A percentile compares a stretch with the other conserved stretches of the same genome.
Evolutionary conservation across 2,888 invertebrate genomes (phyloP).

Genomic region (Mamestra brassicae): DNA sequence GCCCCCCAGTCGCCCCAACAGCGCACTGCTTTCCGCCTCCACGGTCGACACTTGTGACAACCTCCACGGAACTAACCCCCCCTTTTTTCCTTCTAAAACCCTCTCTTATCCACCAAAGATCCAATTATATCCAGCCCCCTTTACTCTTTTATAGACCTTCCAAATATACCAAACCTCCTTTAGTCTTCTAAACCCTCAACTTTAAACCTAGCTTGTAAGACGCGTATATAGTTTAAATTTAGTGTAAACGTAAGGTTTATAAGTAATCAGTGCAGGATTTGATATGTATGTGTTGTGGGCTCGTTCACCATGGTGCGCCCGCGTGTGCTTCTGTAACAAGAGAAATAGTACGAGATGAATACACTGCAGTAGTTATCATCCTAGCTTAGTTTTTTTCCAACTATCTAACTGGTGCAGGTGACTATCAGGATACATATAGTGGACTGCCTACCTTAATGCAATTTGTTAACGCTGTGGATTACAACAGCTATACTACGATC

Average conservation of each 20-base stretch:
- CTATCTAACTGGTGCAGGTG: background rate
- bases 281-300: slow-evolving; percentile 85
- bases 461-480: too few relatives aligned
- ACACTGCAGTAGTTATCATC: background rate
- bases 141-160: background rate
- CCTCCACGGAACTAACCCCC: slow-evolving; percentile 54
- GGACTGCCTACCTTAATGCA: too few relatives aligned
- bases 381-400: background rate
- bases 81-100: slow-evolving; percentile 17
- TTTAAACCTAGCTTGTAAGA: slow-evolving; percentile 35
- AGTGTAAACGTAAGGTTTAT: slow-evolving; percentile 56
- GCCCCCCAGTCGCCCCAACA: slow-evolving; percentile 93
- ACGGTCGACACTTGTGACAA: slow-evolving; percentile 82
- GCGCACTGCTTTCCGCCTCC: slow-evolving; percentile 90
- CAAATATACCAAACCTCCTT: slow-evolving; percentile 27
- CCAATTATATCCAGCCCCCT: slow-evolving; percentile 4
- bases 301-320: slow-evolving; percentile 83
- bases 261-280: slow-evolving; percentile 85
- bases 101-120: background rate
- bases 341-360: background rate
- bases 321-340: slow-evolving; percentile 81
- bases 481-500: too few relatives aligned
- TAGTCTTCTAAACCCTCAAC: slow-evolving; percentile 30
- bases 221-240: slow-evolving; percentile 43
- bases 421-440: background rate